phyloP scores from a whole-genome alignment of 1,140 invertebrate genomes.

The Zaprionus camerounensis region DNA sequence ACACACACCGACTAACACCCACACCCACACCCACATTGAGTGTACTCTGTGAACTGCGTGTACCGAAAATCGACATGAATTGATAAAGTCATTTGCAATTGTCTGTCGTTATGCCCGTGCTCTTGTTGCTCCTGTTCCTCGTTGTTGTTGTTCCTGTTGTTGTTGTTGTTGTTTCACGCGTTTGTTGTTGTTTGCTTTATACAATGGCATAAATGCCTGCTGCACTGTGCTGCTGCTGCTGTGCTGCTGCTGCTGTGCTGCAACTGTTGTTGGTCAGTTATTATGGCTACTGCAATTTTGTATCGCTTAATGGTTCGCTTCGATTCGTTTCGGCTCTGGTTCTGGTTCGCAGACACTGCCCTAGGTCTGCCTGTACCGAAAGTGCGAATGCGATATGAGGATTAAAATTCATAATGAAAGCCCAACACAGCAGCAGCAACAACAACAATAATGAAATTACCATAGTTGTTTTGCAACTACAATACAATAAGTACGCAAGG shows the following conservation, averaged over 20 bases:
- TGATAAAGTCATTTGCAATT: constrained; percentile 83
- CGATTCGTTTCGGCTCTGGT: constrained; percentile 17
- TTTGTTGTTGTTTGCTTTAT: constrained; percentile 78
- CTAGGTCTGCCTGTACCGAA: constrained; percentile 56
- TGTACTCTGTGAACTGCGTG: constrained; percentile 54
- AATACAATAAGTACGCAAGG: constrained; percentile 38
- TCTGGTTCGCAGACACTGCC: constrained; percentile 5
- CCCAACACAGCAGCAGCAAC: constrained; percentile 47
- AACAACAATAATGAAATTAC: constrained; percentile 39
- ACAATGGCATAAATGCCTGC: constrained; percentile 42
- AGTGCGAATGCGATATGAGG: constrained; percentile 81
- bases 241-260: constrained; percentile 33
- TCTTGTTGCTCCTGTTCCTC: constrained; percentile 37
- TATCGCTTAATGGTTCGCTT: constrained; percentile 74
- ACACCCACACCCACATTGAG: constrained; percentile 8
- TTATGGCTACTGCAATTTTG: constrained; percentile 80
- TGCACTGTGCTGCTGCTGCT: constrained; percentile 20
- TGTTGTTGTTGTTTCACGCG: constrained; percentile 69
- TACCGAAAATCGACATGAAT: constrained; percentile 79
- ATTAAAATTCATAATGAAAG: constrained; percentile 81
- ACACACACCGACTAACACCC: constrained; percentile 18
- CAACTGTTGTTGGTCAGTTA: constrained; percentile 68
- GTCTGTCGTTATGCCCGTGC: constrained; percentile 70
- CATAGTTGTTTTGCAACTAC: constrained; percentile 49
- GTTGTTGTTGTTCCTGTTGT: constrained; percentile 29